Conservation (phyloP, 1,140 invertebrate species). For the Episyrphus balteatus region DNA sequence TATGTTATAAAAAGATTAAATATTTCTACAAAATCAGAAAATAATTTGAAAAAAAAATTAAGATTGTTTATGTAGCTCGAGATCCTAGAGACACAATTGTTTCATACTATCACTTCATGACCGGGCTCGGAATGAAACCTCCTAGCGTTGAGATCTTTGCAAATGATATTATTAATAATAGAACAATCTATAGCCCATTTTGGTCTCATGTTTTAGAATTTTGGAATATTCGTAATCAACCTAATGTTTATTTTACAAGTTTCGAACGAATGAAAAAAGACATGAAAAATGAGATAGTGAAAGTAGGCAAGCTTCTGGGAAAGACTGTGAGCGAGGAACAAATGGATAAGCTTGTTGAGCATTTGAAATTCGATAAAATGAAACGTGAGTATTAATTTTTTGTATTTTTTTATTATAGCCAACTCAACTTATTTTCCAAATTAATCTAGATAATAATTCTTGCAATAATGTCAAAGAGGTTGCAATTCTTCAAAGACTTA, state of each 20-base stretch:
- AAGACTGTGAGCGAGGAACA: constrained; percentile 41
- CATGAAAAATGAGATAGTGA: constrained; percentile 43
- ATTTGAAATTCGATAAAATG: constrained; percentile 53
- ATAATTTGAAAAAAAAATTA: too few species aligned
- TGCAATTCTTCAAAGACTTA: constrained; percentile 30
- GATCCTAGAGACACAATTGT: constrained; percentile 73
- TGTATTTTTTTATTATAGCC: too few species aligned
- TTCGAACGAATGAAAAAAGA: constrained; percentile 60
- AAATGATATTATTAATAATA: constrained; percentile 48
- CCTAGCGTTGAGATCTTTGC: constrained; percentile 54
- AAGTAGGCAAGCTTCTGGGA: constrained; percentile 47
- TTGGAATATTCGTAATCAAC: constrained; percentile 43
- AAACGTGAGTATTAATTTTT: constrained; percentile 19
- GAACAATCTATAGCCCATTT: constrained; percentile 47
- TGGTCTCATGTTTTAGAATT: constrained; percentile 48
- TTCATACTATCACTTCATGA: constrained; percentile 64
- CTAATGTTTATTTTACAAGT: constrained; percentile 48
- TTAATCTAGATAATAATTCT: constrained; percentile 51
- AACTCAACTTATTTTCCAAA: too few species aligned
- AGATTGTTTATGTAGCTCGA: constrained; percentile 67
- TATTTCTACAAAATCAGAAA: too few species aligned
- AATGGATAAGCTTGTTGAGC: constrained; percentile 40
- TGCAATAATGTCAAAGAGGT: constrained; percentile 38
- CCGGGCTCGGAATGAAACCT: constrained; percentile 45
- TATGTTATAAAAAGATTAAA: constrained; percentile 18